Conservation (phyloP, 2,113 vertebrate genomes). For the Carassius gibelio region DNA sequence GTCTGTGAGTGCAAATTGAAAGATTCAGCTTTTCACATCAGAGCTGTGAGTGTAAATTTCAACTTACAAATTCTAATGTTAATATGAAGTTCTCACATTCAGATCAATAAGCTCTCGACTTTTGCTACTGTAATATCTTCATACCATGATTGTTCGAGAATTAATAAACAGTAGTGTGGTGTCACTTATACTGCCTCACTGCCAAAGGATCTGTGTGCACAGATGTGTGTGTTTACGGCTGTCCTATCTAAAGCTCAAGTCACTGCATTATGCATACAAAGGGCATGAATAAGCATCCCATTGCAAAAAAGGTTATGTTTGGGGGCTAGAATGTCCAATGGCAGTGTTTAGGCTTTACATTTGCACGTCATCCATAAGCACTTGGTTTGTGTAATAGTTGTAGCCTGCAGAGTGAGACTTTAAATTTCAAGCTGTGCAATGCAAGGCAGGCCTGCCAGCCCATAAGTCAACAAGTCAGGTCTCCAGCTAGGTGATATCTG, state of each 20-base stretch:
- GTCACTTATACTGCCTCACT: not conserved
- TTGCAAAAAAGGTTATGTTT: not conserved
- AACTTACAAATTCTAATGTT: too few species aligned
- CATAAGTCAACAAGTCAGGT: slow-evolving; percentile 1
- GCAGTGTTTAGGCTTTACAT: not conserved
- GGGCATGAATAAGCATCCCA: slow-evolving; percentile 26
- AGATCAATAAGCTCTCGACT: too few species aligned
- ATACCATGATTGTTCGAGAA: not conserved
- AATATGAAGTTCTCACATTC: too few species aligned
- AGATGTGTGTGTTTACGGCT: not conserved
- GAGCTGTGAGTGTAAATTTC: too few species aligned
- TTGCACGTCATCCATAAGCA: not conserved
- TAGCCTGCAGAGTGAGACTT: not conserved
- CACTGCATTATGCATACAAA: slow-evolving; percentile 35
- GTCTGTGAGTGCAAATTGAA: too few species aligned
- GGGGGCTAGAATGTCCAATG: not conserved
- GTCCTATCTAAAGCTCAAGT: not conserved
- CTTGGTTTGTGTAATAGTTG: slow-evolving; percentile 5
- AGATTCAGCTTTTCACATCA: too few species aligned
- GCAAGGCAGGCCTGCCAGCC: not conserved
- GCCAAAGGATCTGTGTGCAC: not conserved
- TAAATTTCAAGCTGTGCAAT: not conserved
- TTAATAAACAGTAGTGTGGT: not conserved
- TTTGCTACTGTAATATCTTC: too few species aligned
- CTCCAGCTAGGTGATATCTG: not conserved